Evolutionary conservation across 2,888 invertebrate genomes (phyloP), one percentile per base, ranked within the genome.

Genomic region (Venustoraphidia nigricollis): DNA sequence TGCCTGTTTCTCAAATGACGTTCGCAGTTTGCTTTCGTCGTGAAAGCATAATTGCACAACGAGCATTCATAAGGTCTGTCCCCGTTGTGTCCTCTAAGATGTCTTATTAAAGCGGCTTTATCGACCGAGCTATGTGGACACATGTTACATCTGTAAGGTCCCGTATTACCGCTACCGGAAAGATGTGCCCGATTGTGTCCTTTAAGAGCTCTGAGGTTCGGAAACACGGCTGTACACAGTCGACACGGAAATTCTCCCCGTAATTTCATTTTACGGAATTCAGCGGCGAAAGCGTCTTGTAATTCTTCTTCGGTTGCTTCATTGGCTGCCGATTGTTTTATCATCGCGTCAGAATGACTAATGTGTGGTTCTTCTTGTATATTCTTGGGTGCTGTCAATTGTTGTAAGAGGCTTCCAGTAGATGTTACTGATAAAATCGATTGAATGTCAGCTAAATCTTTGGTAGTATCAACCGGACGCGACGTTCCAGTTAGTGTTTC

Each of bases 21-120:
- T 67, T 96, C 95, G 64, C 96, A 96, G 63, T 96, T 95, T 2
- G 95, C 94, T 69, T 95, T 94, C 1, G 95, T 95, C 34, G 95
- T 95, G 66, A 96, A 96, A 3, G 94, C 93, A 61, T 91, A 94
- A 60, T 90, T 90, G 66, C 96, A 96, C n/a, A 94, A 76, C 1
- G 85, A 81, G 62, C 95, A 96, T 64, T 93, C 91, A 62, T 90
- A 95, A 0, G 95, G 95, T 10, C 94, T 75, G 59, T 95, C 94
- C 0, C 95, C 95, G 61, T 93, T 95, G 67, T 95, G 95, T 1
- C 90, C 90, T 41, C 94, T 75, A 78, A 95, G 83, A 61, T 95
- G 95, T 14, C 93, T 79, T 9, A 90, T 83, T 45, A 96, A 68
- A 3, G 93, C 91, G 14, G 90, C 88, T 66, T 94, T 94, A 62